Conservation (phyloP, 37 sponge, comb jelly and placozoan species). For the Oopsacas minuta region DNA sequence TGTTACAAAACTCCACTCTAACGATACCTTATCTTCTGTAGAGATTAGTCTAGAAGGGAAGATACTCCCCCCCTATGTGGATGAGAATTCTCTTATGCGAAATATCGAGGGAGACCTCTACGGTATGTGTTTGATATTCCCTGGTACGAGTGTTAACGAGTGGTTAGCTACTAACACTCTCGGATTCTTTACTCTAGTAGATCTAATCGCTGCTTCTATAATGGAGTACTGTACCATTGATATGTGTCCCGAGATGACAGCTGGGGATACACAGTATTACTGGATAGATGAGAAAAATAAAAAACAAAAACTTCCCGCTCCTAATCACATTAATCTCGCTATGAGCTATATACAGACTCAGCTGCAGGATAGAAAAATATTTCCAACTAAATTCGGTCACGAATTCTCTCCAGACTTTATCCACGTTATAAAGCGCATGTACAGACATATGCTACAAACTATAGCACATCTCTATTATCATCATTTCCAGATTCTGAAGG, state of each 20-base stretch:
- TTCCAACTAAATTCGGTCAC: constrained; percentile 75
- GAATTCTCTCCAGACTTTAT: constrained; percentile 61
- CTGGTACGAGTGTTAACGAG: constrained; percentile 39
- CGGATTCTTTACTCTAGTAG: neutral
- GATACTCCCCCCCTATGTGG: neutral
- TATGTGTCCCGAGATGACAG: constrained; percentile 14
- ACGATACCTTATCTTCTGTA: neutral
- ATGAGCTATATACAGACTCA: constrained; percentile 55
- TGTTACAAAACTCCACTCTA: neutral
- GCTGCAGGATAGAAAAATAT: constrained; percentile 42
- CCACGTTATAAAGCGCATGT: constrained; percentile 48
- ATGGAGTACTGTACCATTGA: neutral
- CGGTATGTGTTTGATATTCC: constrained; percentile 36
- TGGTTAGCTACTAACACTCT: constrained; percentile 68
- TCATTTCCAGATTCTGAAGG: constrained; percentile 42
- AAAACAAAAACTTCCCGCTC: constrained; percentile 38
- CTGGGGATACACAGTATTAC: constrained; percentile 28
- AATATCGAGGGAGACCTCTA: constrained; percentile 40
- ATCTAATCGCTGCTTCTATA: neutral
- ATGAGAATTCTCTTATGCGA: neutral
- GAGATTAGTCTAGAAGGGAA: neutral
- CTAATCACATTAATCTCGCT: constrained; percentile 54
- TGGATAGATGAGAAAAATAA: constrained; percentile 53
- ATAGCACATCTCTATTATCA: constrained; percentile 77
- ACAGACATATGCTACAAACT: constrained; percentile 57